These are phyloP conservation scores for Chionomys nivalis DNA, from an alignment of 2,113 vertebrate species.

Conservation along the genomic window DNA sequence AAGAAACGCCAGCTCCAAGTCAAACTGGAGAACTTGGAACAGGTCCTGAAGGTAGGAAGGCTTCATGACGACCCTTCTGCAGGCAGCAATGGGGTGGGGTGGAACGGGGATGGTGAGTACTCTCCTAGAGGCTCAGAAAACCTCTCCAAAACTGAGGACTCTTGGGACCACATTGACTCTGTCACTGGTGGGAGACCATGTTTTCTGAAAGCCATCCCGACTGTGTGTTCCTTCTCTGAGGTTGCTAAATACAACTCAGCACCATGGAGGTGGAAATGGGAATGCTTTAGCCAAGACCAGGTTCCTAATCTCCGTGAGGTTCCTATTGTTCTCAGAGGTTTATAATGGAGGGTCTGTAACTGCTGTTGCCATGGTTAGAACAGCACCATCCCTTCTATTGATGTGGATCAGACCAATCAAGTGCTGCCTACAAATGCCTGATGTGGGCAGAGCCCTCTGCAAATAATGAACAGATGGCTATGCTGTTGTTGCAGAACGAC, in stretches of 20 bases:
- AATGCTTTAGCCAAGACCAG: neutral
- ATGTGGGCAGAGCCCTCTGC: neutral
- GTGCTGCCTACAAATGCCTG: neutral
- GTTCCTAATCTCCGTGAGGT: neutral
- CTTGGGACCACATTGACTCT: neutral
- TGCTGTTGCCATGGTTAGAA: neutral
- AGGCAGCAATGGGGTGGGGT: neutral
- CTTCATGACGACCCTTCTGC: neutral
- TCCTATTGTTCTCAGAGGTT: neutral
- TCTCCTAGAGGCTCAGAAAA: no score
- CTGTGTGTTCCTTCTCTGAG: neutral
- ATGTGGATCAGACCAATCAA: neutral
- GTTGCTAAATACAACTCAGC: neutral
- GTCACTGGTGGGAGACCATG: neutral
- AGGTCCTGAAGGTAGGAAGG: constrained; percentile 96
- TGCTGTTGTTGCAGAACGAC: neutral
- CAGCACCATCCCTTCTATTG: neutral
- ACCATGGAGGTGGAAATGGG: neutral
- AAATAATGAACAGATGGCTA: no score
- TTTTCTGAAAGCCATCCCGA: neutral
- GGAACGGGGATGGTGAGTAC: neutral
- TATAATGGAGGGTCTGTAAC: neutral
- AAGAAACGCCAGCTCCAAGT: constrained; percentile 93
- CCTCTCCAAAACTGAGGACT: neutral
- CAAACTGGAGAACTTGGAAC: constrained; percentile 99